A percentile compares a stretch with the other conserved stretches of the same genome.
Evolutionary conservation across 64 coral and sea anemone species (phyloP).

Genomic region (Porites australiensis): DNA sequence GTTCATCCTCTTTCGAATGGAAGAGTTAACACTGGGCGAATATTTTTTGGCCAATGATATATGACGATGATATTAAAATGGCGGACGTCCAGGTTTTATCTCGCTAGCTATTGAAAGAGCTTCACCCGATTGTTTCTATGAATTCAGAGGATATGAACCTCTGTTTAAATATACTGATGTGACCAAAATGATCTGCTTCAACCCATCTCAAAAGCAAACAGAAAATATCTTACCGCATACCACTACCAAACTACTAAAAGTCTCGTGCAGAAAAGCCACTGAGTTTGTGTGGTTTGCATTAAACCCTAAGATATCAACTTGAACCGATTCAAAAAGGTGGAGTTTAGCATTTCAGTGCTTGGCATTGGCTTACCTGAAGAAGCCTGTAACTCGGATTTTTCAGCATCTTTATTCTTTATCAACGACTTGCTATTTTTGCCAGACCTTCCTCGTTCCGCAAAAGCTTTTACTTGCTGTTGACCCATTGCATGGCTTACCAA

Average conservation of each 20-base stretch:
- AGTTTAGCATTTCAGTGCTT: background rate
- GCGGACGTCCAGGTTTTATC: too few relatives aligned
- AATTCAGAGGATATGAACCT: background rate
- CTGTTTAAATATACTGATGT: background rate
- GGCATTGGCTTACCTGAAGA: background rate
- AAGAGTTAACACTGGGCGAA: too few relatives aligned
- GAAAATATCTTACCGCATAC: constrained; percentile 39
- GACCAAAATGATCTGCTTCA: background rate
- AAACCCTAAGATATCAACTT: background rate
- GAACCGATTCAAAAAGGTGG: background rate
- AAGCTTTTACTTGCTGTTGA: constrained; percentile 49
- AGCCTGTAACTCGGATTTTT: constrained; percentile 39
- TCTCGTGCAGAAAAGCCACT: background rate
- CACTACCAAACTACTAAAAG: background rate
- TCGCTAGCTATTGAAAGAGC: too few relatives aligned
- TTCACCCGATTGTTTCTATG: background rate
- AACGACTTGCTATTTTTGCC: constrained; percentile 5
- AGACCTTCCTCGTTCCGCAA: constrained; percentile 7
- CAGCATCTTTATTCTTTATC: constrained; percentile 21
- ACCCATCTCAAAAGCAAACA: background rate
- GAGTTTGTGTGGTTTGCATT: background rate
- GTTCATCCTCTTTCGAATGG: too few relatives aligned
- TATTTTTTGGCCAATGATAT: too few relatives aligned
- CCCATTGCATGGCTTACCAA: constrained; percentile 30
- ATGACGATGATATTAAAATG: too few relatives aligned